Evolutionary conservation across 2,797 vertebrate genomes (phyloP), one percentile per base, ranked within the genome.

Genomic region (Pseudochirops corinnae): DNA sequence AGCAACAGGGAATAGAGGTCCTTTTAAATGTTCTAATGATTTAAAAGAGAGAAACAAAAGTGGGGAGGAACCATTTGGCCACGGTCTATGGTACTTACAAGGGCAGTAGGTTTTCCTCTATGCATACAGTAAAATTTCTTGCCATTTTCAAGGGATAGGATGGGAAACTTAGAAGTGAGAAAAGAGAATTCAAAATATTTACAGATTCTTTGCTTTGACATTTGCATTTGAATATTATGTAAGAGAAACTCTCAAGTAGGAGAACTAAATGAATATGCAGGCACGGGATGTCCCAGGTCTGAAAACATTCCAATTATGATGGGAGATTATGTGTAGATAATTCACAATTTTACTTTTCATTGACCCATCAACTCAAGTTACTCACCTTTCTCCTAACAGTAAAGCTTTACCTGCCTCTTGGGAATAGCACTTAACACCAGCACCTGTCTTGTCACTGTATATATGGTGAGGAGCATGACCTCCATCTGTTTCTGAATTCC

Each of bases 381-480:
- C 74, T 97, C 57, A 53, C 6, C 5, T 93, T 56, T 93, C 52
- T 91, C 96, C 92, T 74, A 56, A 60, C 16, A 74, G n/a, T 90
- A 94, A 93, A 96, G 82, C 26, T 91, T 97, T 74, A 97, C 90
- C 52, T 92, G 0, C 7, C 91, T 33, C 93, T 93, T 50, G 94
- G 62, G 55, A 96, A 96, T 39, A 28, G 12, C 60, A 94, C 62
- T 97, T 96, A 97, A 95, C 57, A 50, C 2, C 0, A 93, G 56
- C 56, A 95, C 18, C 55, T 96, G 95, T 91, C 97, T 96, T 96
- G 52, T 57, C 92, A 55, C 82, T 94, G 29, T n/a, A 96, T 92
- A 93, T 93, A 95, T 96, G 28, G 13, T 60, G 46, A 26, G 0
- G 58, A 94, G 56, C 11, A 93, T 94, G 46, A 12, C 55, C 55